Percentiles rank a stretch among this genome's conserved stretches.
These are phyloP conservation scores for Phyllotis vaccarum DNA, from an alignment of 2,797 vertebrate genomes.

Conservation along the genomic window DNA sequence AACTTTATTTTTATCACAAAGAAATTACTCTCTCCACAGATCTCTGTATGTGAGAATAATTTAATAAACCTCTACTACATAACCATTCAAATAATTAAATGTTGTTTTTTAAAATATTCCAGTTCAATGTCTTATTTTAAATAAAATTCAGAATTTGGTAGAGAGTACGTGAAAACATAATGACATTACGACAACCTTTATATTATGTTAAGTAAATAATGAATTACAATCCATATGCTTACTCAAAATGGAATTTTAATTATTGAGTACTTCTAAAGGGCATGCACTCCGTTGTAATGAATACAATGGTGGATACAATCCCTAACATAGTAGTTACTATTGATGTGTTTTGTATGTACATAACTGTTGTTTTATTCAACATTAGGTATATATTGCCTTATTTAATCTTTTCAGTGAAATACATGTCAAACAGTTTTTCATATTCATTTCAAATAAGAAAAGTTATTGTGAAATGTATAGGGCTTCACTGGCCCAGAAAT, in stretches of 20 bases:
- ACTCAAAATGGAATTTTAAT: background rate
- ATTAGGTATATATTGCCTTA: background rate
- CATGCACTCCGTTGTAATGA: background rate
- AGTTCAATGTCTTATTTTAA: background rate
- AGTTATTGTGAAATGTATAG: background rate
- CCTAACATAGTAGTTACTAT: background rate
- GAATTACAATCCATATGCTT: background rate
- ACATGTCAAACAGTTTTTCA: background rate
- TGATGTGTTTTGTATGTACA: background rate
- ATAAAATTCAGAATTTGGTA: background rate
- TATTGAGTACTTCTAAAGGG: constrained; percentile 1
- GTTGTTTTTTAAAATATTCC: background rate
- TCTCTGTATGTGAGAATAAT: background rate
- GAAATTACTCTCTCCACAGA: background rate
- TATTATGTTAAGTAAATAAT: background rate
- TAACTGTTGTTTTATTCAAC: background rate
- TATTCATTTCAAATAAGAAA: background rate
- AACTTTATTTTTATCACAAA: constrained; percentile 9
- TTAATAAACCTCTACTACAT: background rate
- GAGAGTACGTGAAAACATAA: background rate
- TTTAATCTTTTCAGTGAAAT: background rate
- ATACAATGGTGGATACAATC: background rate
- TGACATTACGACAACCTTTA: background rate
- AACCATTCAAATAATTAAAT: background rate
- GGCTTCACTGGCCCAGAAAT: background rate